Evolutionary conservation across 2,888 invertebrate genomes (phyloP), one percentile per base, ranked within the genome.

Genomic region (Glyphotaelius pellucidus): DNA sequence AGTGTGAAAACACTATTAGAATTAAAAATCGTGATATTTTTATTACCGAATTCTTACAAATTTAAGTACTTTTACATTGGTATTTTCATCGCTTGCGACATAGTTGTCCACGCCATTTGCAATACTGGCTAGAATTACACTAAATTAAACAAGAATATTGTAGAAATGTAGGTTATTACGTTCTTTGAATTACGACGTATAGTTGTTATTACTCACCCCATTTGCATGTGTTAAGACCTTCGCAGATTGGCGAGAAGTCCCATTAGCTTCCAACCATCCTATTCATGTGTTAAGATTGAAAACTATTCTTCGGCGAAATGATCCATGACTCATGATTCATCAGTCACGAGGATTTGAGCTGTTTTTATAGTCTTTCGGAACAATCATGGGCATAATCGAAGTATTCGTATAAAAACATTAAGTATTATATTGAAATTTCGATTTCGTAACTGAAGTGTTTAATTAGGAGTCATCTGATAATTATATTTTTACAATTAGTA

Each of bases 141-240:
- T 38, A 38, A 38, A 38, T 38, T 38, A 2, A 12, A 42, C 42
- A 42, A 67, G 25, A 25, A 15, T 67, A 67, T 3, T 15, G 3
- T 35, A 19, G 32, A 5, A 31, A 87, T 87, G 52, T 87, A 30
- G 87, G 87, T 87, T 87, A 87, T 87, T 87, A 87, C 32, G 67
- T 87, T 87, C 67, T 14, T 1, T 15, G 87, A 87, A 87, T 87
- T 84, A 25, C n/a, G 67, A 25, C 25, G 67, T 25, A 67, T 2
- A 67, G 25, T 67, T 25, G 25, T 7, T 7, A 67, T 35, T 83
- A 83, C 25, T 83, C 83, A 83, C 83, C 15, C 7, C 83, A 25
- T 67, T 9, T 67, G 67, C 67, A 9, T 9, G 67, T 9, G 67
- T 67, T n/a, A 67, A 7, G 67, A n/a, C 67, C 67, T 67, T 67